These are phyloP conservation scores for Ylistrum balloti DNA, from an alignment of 1,140 invertebrate species.

Conservation along the genomic window DNA sequence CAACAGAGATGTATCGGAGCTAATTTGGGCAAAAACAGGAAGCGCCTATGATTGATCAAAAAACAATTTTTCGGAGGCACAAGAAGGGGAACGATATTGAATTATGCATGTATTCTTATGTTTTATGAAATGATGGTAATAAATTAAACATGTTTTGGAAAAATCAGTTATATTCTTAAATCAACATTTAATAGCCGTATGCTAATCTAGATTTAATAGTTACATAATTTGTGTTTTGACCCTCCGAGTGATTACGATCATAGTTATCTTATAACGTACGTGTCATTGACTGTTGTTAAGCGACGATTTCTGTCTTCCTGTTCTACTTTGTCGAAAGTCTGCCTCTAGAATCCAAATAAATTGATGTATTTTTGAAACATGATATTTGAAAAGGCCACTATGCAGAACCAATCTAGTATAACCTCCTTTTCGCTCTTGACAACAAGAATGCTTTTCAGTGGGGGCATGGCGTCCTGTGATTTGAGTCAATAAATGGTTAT, in stretches of 20 bases:
- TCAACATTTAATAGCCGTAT: no score
- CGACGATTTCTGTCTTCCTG: background rate
- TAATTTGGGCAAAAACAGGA: conserved; percentile 9
- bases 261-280: no score
- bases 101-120: no score
- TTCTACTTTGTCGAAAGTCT: background rate
- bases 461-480: background rate
- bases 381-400: background rate
- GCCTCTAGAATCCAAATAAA: background rate
- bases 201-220: no score
- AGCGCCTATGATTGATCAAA: background rate
- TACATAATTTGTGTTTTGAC: no score
- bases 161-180: no score
- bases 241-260: no score
- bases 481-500: background rate
- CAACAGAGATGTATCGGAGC: background rate
- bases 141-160: no score
- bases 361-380: background rate
- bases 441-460: background rate
- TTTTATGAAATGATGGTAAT: no score
- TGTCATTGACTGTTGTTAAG: no score
- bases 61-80: background rate
- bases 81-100: background rate
- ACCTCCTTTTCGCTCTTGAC: background rate
- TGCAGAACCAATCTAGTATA: background rate